Base-by-base conservation (phyloP, 1,140 invertebrate genomes). In the Popillia japonica region DNA sequence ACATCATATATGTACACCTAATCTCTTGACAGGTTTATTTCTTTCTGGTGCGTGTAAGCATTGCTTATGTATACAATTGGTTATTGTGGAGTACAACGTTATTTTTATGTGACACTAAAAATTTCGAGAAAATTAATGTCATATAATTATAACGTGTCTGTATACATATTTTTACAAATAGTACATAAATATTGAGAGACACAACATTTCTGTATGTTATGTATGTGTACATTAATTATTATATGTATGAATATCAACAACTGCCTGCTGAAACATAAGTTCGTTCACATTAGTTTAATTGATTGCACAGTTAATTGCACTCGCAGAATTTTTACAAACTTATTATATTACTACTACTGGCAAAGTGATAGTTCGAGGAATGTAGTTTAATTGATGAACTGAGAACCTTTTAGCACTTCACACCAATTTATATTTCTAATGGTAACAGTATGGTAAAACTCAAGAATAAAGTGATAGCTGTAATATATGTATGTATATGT, bases 11-110 rank as follows among this genome's bases (percentile, higher is more conserved):
- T n/a, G 48, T 14, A 55, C 14, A 55, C 48, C 48, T 55, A 55
- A 55, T 55, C 48, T 55, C 48, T 55, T 55, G 48, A n/a, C 48
- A 55, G 48, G 48, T 55, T 55, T 55, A 55, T 55, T n/a, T 55
- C 48, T 55, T n/a, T 55, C 14, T 55, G 48, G 48, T 55, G 17
- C 48, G 48, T 17, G 48, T 17, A 17, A 55, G 48, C n/a, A n/a
- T 55, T 17, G 48, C 9, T 55, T 55, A 17, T 55, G 48, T 55
- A n/a, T 55, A 44, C 9, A 44, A 44, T 44, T 44, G 42, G 42
- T 44, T 44, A 44, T 44, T 44, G 14, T 44, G 7, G 42, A 44
- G 14, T 14, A 9, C 14, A 44, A 44, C 7, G 17, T 17, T 17
- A 55, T 55, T 55, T 55, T 55, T 55, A 55, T 55, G 48, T 55